These are phyloP conservation scores for Trisateles emortualis DNA, from an alignment of 2,888 invertebrate genomes.

Conservation along the genomic window DNA sequence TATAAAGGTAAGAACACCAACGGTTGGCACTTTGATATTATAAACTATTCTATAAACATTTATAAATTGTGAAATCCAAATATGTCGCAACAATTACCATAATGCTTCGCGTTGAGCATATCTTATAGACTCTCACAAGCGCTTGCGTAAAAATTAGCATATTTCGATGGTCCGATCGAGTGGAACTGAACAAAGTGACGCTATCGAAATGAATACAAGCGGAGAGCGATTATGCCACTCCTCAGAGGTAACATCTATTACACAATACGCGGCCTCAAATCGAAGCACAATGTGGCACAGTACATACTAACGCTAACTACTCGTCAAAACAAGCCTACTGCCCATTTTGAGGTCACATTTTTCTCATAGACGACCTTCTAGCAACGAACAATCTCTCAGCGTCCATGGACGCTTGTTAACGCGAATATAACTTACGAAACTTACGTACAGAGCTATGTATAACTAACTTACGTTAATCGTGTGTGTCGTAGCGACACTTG, in stretches of 20 bases:
- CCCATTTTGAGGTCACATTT: conserved; percentile 68
- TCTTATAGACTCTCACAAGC: conserved; percentile 35
- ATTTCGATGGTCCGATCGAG: conserved; percentile 45
- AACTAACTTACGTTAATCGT: conserved; percentile 53
- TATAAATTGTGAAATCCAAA: conserved; percentile 37
- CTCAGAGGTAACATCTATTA: conserved; percentile 46
- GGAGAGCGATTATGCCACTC: conserved; percentile 44
- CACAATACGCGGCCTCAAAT: conserved; percentile 55
- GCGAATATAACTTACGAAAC: conserved; percentile 59
- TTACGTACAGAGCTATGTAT: conserved; percentile 62
- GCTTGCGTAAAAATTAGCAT: conserved; percentile 54
- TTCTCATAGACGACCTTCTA: conserved; percentile 73
- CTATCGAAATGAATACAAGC: conserved; percentile 31
- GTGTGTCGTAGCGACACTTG: conserved; percentile 62
- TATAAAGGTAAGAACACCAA: conserved; percentile 36
- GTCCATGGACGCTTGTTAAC: conserved; percentile 57
- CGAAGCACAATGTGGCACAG: conserved; percentile 55
- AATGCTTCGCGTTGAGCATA: conserved; percentile 40
- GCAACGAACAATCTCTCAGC: conserved; percentile 49
- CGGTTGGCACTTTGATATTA: conserved; percentile 41
- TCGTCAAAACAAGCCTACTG: conserved; percentile 52
- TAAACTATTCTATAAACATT: conserved; percentile 26
- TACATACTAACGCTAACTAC: conserved; percentile 42
- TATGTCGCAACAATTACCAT: conserved; percentile 41
- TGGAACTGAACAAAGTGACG: conserved; percentile 27